These are phyloP conservation scores for Priocnemis perturbator DNA, from an alignment of 2,888 invertebrate species.

Conservation along the genomic window DNA sequence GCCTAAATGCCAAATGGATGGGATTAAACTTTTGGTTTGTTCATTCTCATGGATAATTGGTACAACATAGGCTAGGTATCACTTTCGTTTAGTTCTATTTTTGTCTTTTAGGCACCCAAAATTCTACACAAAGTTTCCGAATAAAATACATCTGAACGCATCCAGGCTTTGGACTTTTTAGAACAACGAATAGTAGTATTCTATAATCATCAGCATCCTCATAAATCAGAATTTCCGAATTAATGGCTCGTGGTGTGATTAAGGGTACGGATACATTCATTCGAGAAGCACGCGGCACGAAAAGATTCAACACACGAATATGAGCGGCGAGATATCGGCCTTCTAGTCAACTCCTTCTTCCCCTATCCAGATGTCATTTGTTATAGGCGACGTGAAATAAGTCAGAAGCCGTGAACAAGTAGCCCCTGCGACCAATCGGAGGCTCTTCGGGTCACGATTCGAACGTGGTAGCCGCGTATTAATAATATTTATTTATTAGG, in stretches of 20 bases:
- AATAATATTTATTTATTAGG: conserved; percentile 62
- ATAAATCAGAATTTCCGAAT: background rate
- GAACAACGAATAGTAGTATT: no score
- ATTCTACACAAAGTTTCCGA: no score
- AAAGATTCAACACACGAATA: background rate
- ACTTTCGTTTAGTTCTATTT: no score
- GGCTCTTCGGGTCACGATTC: conserved; percentile 39
- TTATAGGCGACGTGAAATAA: conserved; percentile 12
- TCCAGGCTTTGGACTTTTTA: no score
- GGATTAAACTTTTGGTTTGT: background rate
- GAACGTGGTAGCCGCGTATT: conserved; percentile 55
- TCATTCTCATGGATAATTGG: no score
- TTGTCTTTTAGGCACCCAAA: no score
- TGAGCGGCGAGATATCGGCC: conserved; percentile 1
- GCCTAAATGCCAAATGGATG: no score
- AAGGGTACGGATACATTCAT: background rate
- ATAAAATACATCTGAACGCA: no score
- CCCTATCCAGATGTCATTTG: conserved; percentile 9
- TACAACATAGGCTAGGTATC: no score
- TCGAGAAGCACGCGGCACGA: background rate
- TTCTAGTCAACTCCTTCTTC: background rate
- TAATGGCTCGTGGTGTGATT: background rate
- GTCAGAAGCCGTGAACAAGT: conserved; percentile 2
- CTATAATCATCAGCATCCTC: no score
- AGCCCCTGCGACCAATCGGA: conserved; percentile 28